Conservation (phyloP, 2,797 vertebrate species). For the Pterois miles region DNA sequence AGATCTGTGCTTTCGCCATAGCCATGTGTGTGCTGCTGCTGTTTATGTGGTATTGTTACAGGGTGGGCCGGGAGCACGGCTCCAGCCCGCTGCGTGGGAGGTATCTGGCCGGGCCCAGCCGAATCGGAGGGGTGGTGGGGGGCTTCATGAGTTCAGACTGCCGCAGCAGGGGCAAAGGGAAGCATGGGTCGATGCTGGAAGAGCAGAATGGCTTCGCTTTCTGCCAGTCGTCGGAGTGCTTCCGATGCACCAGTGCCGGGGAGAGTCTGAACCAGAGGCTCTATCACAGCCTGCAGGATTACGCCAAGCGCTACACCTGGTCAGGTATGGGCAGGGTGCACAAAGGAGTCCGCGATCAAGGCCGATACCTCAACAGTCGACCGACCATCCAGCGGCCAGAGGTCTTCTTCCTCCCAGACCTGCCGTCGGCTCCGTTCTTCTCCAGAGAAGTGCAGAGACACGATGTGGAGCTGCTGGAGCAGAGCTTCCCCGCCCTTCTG, state of each 20-base stretch:
- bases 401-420: constrained; percentile 96
- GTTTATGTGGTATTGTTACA: constrained; percentile 98
- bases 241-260: constrained; percentile 87
- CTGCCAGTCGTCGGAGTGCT: constrained; percentile 92
- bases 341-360: constrained; percentile 95
- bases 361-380: constrained; percentile 89
- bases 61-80: constrained; percentile 92
- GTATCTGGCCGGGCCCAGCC: constrained; percentile 73
- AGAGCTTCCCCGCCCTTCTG: constrained; percentile 93
- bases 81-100: constrained; percentile 76
- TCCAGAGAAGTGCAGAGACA: constrained; percentile 96
- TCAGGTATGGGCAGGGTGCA: constrained; percentile 98
- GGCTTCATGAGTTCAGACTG: constrained; percentile 83
- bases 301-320: constrained; percentile 99
- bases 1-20: constrained; percentile 86
- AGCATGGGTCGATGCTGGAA: constrained; percentile 82
- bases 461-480: constrained; percentile 95
- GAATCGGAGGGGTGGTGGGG: constrained; percentile 76
- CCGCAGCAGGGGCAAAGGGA: constrained; percentile 73
- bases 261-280: constrained; percentile 95
- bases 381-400: constrained; percentile 96
- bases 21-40: constrained; percentile 90
- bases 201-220: constrained; percentile 92
- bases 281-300: constrained; percentile 97
- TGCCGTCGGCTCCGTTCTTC: constrained; percentile 95